Percentiles rank a stretch among this genome's conserved stretches.
Conservation (phyloP, 2,888 invertebrate genomes). For the Parnassius mnemosyne region DNA sequence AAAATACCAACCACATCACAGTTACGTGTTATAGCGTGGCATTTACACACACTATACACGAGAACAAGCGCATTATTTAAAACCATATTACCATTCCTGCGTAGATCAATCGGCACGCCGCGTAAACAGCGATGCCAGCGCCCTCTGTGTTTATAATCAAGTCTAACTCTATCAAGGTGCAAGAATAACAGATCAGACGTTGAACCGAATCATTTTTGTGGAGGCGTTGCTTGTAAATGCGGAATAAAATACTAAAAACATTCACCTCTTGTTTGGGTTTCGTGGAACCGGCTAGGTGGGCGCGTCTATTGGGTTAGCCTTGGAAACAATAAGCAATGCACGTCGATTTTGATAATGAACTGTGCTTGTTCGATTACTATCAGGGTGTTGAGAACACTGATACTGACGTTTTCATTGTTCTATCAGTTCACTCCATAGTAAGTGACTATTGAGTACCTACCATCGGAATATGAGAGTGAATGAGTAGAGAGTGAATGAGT, state of each 20-base stretch:
- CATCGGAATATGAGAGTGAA: no score
- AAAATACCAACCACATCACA: no score
- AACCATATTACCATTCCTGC: conserved; percentile 10
- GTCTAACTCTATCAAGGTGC: conserved; percentile 25
- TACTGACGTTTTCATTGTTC: no score
- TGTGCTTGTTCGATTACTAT: no score
- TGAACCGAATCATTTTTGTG: conserved; percentile 28
- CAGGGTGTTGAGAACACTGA: no score
- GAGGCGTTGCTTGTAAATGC: conserved; percentile 5
- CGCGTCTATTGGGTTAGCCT: neutral
- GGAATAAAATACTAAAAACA: conserved; percentile 15
- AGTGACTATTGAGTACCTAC: no score
- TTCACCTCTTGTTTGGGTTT: conserved; percentile 16
- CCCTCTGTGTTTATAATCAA: conserved; percentile 22
- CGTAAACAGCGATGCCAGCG: conserved; percentile 22
- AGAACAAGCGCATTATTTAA: conserved; percentile 14
- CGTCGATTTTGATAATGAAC: neutral
- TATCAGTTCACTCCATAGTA: no score
- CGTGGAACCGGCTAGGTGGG: neutral
- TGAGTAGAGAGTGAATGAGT: no score
- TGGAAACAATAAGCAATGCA: conserved; percentile 3
- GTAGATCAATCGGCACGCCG: conserved; percentile 20
- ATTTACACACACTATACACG: conserved; percentile 1
- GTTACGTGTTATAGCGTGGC: no score
- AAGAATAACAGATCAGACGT: conserved; percentile 67